Base-by-base conservation (phyloP, 1,140 invertebrate genomes). In the Ceratina japonica region DNA sequence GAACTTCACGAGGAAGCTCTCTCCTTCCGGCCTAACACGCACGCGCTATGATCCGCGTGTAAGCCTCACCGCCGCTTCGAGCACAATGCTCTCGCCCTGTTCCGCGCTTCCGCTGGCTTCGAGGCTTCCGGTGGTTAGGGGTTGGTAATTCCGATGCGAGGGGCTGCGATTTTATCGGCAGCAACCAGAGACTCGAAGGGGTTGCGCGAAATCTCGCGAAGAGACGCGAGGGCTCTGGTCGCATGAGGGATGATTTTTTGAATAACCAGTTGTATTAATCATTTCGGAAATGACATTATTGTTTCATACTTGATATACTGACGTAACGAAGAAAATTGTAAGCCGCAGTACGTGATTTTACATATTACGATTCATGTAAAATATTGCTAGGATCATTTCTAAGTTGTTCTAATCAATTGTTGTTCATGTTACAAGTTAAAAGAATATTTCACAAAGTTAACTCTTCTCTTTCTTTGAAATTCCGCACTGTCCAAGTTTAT, bases 111-210 rank as follows among this genome's bases (percentile, higher is more conserved):
- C 20, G 16, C 44, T 18, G 54, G n/a, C 54, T 16, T 16, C 20
- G 20, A 20, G 15, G 16, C 54, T 56, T n/a, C 54, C 15, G 59
- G 37, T 15, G 37, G 64, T 22, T 65, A 13, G 64, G 84, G 81
- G 82, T 80, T 88, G 87, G 84, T 82, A 85, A 89, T 87, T 87
- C 82, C 71, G 76, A 59, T 18, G 64, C 59, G 73, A 75, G 78
- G 44, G 80, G 51, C 37, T 80, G 89, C 87, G 89, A 92, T 91
- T 87, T 91, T 92, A 91, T 91, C 91, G 91, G 90, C 90, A 24
- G 90, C 71, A 81, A 52, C 70, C 44, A 49, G 66, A 37, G 20
- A 20, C 15, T 24, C 56, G 10, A 64, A 13, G 18, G 75, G 81
- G 69, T 91, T 90, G 78, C 79, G 84, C 78, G 56, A 80, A 87